phyloP scores from a whole-genome alignment of 2,113 vertebrate genomes.

The Stomatorhinus ivindoensis region DNA sequence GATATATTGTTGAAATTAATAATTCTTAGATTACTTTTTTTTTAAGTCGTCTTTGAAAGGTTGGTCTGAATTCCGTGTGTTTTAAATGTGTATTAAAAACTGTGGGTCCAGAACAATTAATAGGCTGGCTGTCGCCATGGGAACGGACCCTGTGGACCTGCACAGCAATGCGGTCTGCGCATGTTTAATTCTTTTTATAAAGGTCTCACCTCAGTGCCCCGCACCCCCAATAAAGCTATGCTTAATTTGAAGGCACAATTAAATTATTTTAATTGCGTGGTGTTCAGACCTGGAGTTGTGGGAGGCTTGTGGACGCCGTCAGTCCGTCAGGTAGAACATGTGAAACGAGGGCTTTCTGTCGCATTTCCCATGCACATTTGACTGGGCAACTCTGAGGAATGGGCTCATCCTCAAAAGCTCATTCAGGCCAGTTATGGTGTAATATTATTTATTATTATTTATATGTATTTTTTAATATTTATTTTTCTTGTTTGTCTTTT shows the following conservation, averaged over 20 bases:
- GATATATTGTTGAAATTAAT: neutral
- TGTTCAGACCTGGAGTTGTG: neutral
- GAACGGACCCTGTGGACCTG: neutral
- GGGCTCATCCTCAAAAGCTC: neutral
- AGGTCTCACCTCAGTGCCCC: neutral
- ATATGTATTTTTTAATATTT: neutral
- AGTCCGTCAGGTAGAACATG: neutral
- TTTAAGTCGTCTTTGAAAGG: neutral
- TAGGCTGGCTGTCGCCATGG: neutral
- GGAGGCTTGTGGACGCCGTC: neutral
- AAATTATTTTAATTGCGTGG: neutral
- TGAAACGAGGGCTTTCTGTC: neutral
- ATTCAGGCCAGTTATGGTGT: neutral
- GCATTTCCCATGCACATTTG: neutral
- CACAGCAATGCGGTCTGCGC: neutral
- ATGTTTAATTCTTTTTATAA: conserved; percentile 1
- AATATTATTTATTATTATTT: neutral
- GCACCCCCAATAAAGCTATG: neutral
- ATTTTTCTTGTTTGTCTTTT: conserved; percentile 53
- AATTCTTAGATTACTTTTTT: neutral
- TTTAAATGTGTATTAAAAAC: neutral
- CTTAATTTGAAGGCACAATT: neutral
- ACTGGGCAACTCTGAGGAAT: neutral
- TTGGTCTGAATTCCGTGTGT: neutral
- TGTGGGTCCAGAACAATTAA: neutral